phyloP scores from a whole-genome alignment of 2,797 vertebrate genomes.

The Diglossa cyanea region DNA sequence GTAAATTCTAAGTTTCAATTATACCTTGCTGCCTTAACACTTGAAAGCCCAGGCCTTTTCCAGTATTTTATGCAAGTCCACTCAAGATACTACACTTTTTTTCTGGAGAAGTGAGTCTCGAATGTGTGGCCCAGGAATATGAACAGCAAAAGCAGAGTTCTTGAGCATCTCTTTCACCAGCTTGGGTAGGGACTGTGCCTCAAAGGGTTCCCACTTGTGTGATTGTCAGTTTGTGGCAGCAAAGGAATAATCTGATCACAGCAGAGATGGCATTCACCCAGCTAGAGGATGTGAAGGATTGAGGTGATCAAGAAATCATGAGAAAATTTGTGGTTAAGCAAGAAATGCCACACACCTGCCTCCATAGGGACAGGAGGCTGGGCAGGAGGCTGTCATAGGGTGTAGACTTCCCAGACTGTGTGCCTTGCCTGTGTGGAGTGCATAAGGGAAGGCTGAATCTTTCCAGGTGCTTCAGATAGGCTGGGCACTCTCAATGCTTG shows the following conservation, averaged over 20 bases:
- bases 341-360: background rate
- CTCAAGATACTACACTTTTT: background rate
- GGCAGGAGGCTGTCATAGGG: accelerated
- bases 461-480: background rate
- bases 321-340: background rate
- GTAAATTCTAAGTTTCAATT: background rate
- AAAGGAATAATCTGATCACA: background rate
- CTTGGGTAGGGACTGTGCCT: background rate
- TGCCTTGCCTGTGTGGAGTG: background rate
- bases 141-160: background rate
- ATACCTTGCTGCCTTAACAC: background rate
- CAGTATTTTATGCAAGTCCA: background rate
- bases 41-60: background rate
- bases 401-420: background rate
- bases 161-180: background rate
- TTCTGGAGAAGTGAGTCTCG: background rate
- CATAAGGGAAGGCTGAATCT: background rate
- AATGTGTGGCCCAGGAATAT: background rate
- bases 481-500: background rate
- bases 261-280: background rate
- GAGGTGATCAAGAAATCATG: background rate
- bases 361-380: background rate
- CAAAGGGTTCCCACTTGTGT: background rate
- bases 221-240: background rate
- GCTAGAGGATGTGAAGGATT: background rate